Evolutionary conservation across 2,888 invertebrate species (phyloP).

Genomic region (Ecliptopera silaceata): DNA sequence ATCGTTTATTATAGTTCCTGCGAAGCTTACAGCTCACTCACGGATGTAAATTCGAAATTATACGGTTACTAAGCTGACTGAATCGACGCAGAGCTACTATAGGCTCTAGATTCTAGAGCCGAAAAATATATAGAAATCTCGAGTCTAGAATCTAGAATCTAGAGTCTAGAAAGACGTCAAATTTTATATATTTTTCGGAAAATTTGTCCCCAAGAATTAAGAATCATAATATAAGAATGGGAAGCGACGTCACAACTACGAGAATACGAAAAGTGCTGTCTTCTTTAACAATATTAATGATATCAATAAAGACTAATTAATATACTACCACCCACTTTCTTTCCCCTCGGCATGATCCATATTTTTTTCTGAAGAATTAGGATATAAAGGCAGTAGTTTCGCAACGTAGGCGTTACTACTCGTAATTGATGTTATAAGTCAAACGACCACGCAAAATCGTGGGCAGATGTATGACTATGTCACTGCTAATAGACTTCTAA

Average conservation of each 20-base stretch:
- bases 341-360: neutral
- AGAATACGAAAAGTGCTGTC: too few relatives aligned
- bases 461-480: slow-evolving; percentile 7
- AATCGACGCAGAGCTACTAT: neutral
- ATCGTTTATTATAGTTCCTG: neutral
- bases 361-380: neutral
- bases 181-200: too few relatives aligned
- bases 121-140: too few relatives aligned
- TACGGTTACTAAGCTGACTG: neutral
- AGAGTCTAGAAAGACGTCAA: too few relatives aligned
- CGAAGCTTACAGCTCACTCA: neutral
- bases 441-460: slow-evolving; percentile 19
- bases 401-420: slow-evolving; percentile 15
- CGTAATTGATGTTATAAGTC: slow-evolving; percentile 14
- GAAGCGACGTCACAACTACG: too few relatives aligned
- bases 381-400: slow-evolving; percentile 6
- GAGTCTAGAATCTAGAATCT: too few relatives aligned
- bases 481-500: neutral
- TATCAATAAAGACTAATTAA: too few relatives aligned
- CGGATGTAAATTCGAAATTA: neutral
- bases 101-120: too few relatives aligned
- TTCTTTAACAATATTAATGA: neutral
- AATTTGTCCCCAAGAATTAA: too few relatives aligned
- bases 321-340: neutral
- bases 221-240: too few relatives aligned